A percentile compares a stretch with the other conserved stretches of the same genome.
These are phyloP conservation scores for Austrolebias charrua DNA, from an alignment of 2,797 vertebrate species.

Conservation along the genomic window DNA sequence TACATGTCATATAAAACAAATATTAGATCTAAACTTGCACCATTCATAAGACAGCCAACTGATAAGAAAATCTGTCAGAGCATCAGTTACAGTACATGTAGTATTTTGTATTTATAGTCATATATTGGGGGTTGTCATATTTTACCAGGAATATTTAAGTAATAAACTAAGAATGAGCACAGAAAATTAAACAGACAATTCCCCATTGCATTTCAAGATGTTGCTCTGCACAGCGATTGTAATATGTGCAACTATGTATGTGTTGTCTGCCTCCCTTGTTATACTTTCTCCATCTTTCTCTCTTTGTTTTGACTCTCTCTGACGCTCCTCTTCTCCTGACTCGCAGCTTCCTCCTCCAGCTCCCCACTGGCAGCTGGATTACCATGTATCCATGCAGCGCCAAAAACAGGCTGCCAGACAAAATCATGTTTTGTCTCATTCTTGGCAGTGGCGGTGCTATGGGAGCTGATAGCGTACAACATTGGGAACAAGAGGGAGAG, in stretches of 20 bases:
- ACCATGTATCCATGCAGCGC: slow-evolving; percentile 67
- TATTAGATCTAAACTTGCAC: no score
- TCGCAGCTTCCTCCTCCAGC: slow-evolving; percentile 13
- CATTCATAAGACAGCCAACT: no score
- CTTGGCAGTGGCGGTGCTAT: slow-evolving; percentile 51
- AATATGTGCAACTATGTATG: slow-evolving; percentile 7
- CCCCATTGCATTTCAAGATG: not conserved
- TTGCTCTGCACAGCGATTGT: not conserved
- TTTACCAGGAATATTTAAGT: no score
- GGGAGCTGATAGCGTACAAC: slow-evolving; percentile 56
- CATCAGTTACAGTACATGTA: no score
- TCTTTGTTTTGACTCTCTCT: slow-evolving; percentile 29
- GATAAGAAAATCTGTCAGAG: no score
- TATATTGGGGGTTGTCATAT: no score
- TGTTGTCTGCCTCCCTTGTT: slow-evolving; percentile 7
- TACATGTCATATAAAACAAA: no score
- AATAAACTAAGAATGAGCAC: no score
- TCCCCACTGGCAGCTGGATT: slow-evolving; percentile 68
- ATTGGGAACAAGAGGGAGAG: slow-evolving; percentile 44
- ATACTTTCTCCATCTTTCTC: slow-evolving; percentile 14
- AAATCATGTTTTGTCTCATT: slow-evolving; percentile 72
- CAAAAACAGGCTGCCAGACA: slow-evolving; percentile 69
- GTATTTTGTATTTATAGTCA: no score
- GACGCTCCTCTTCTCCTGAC: slow-evolving; percentile 10
- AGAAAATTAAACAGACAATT: not conserved